phyloP scores from a whole-genome alignment of 2,113 vertebrate genomes.

The Sinocyclocheilus anophthalmus region DNA sequence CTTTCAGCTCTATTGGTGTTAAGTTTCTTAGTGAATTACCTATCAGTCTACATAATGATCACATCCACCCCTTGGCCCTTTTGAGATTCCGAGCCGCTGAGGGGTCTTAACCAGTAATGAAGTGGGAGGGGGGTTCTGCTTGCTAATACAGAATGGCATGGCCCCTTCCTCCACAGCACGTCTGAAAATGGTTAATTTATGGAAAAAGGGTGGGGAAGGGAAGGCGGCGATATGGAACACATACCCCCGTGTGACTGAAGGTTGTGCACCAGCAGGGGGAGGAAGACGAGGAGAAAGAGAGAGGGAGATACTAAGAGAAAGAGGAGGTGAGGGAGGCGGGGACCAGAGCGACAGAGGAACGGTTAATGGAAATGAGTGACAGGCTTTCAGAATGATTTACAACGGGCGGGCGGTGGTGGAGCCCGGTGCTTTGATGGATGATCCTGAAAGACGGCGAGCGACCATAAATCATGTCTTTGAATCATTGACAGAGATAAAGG shows the following conservation, averaged over 20 bases:
- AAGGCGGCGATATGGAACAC: constrained; percentile 63
- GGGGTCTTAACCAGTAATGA: constrained; percentile 62
- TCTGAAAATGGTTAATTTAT: constrained; percentile 50
- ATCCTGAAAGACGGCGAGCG: constrained; percentile 98
- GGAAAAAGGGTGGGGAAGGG: constrained; percentile 65
- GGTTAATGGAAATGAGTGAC: constrained; percentile 99
- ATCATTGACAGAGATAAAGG: constrained; percentile 99
- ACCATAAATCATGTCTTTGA: constrained; percentile 99
- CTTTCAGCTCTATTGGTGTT: constrained; percentile 20
- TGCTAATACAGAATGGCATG: constrained; percentile 53
- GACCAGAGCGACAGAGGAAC: constrained; percentile 81
- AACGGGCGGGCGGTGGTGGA: constrained; percentile 95
- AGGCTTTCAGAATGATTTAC: constrained; percentile 99
- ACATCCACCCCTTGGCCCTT: constrained; percentile 24
- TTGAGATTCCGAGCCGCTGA: constrained; percentile 39
- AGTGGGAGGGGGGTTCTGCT: constrained; percentile 70
- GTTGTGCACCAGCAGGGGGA: constrained; percentile 67
- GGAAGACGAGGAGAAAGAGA: constrained; percentile 33
- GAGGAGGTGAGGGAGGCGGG: constrained; percentile 62
- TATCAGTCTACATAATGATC: constrained; percentile 31
- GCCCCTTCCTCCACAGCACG: constrained; percentile 68
- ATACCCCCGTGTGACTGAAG: constrained; percentile 73
- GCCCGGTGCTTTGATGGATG: constrained; percentile 96
- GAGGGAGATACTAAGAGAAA: constrained; percentile 28
- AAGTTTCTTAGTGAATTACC: constrained; percentile 29